phyloP scores from a whole-genome alignment of 1,140 invertebrate species.

The Nymphalis io region DNA sequence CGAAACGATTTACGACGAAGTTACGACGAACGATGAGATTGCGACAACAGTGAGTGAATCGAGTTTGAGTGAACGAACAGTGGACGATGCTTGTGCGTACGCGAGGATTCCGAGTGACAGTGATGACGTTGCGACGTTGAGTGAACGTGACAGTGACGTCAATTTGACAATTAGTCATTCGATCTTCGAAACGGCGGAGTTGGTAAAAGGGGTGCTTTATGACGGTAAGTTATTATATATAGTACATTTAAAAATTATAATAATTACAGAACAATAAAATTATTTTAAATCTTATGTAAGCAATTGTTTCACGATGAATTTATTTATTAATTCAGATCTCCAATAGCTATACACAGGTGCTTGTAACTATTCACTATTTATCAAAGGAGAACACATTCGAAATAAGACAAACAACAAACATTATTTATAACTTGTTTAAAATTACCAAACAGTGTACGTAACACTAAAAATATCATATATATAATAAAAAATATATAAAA shows the following conservation, averaged over 20 bases:
- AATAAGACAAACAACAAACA: too few species aligned
- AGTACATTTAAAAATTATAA: neutral
- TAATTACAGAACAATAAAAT: neutral
- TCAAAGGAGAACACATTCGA: too few species aligned
- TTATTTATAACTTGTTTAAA: too few species aligned
- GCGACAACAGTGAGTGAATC: slow-evolving; percentile 57
- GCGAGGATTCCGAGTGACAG: slow-evolving; percentile 69
- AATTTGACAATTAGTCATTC: slow-evolving; percentile 68
- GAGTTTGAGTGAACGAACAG: slow-evolving; percentile 54
- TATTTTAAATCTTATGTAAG: too few species aligned
- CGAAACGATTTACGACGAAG: slow-evolving; percentile 57
- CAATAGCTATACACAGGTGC: too few species aligned
- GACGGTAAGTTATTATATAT: slow-evolving; percentile 59
- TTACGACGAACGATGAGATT: slow-evolving; percentile 54
- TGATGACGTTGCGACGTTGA: slow-evolving; percentile 64
- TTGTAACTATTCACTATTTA: too few species aligned
- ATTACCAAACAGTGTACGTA: too few species aligned
- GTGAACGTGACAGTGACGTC: slow-evolving; percentile 66
- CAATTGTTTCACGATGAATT: too few species aligned
- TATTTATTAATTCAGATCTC: too few species aligned
- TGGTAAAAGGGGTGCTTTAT: slow-evolving; percentile 71
- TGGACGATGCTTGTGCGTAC: slow-evolving; percentile 65
- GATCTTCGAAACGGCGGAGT: slow-evolving; percentile 62
- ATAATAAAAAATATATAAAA: too few species aligned
- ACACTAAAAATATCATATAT: too few species aligned